Base-by-base conservation (phyloP, 1,140 invertebrate genomes). In the Caerostris extrusa region DNA sequence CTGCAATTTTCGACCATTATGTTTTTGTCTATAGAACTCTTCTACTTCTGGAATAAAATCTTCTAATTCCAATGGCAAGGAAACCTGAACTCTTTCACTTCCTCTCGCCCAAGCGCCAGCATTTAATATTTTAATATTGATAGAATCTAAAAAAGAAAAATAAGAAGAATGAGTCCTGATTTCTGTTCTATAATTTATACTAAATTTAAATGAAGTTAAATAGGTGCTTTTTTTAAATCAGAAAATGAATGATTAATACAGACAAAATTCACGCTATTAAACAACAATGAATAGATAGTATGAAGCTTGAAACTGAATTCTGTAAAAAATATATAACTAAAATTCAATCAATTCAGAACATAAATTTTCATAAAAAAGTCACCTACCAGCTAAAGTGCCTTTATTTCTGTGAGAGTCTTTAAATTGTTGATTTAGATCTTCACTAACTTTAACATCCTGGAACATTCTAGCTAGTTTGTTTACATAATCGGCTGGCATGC, bases 401-500 rank as follows among this genome's bases (percentile, higher is more conserved):
- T 96, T 96, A 89, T 95, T 96, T 93, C 97, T 96, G 95, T 97
- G 97, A 95, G 97, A 96, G 95, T 97, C 97, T 95, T 98, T 98
- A 96, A 99, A 99, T 95, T 99, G 98, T 95, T 97, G 97, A 97
- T 99, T 99, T n/a, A 99, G 96, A 97, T 99, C 99, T 96, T 99
- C 98, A 95, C 98, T 99, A 17, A 99, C 98, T 97, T 99, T 99
- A 94, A 99, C 98, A 96, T 99, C 99, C 97, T 99, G 99, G 93
- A 97, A 96, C 97, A 97, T 97, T 94, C 97, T 95, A 8, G 98
- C 98, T 95, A 99, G 96, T 96, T 99, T 99, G 96, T 99, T 99
- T 8, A 99, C 99, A 97, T 99, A 99, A 96, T 99, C 99, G 3
- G 99, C 99, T 7, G 99, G 99, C 99, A 99, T 99, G 34, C 99